Evolutionary conservation across 2,113 vertebrate genomes (phyloP).

Genomic region (Uria lomvia): DNA sequence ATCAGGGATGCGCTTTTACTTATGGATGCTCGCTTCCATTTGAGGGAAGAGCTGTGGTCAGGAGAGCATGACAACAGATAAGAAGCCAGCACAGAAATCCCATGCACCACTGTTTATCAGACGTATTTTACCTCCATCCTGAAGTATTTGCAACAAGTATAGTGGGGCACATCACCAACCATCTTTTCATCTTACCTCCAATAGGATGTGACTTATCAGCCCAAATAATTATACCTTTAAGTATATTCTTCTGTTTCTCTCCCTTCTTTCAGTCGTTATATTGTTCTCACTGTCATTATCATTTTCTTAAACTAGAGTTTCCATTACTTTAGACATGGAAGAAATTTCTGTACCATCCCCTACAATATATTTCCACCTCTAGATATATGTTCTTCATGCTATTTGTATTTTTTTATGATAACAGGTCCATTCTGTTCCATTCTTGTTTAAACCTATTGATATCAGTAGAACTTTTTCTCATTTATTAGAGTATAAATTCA

Average conservation of each 20-base stretch:
- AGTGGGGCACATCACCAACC: not conserved
- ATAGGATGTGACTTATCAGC: not conserved
- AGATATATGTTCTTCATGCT: not conserved
- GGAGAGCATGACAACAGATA: not conserved
- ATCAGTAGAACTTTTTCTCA: not conserved
- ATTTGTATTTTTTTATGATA: not conserved
- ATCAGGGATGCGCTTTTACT: not conserved
- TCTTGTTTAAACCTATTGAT: not conserved
- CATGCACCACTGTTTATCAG: not conserved
- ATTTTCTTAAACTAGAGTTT: not conserved
- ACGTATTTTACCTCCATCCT: not conserved
- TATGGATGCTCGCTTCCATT: accelerated
- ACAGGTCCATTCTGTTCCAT: not conserved
- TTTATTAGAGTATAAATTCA: not conserved
- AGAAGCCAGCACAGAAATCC: not conserved
- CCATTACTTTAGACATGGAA: not conserved
- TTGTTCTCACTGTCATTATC: not conserved
- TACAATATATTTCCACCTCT: not conserved
- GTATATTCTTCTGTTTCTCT: not conserved
- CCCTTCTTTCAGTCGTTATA: not conserved
- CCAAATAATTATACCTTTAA: not conserved
- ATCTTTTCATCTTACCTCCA: not conserved
- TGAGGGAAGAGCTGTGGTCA: not conserved
- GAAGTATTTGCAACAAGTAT: not conserved
- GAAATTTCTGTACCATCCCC: not conserved